phyloP scores from a whole-genome alignment of 2,888 invertebrate genomes.

The Byasa hedistus region DNA sequence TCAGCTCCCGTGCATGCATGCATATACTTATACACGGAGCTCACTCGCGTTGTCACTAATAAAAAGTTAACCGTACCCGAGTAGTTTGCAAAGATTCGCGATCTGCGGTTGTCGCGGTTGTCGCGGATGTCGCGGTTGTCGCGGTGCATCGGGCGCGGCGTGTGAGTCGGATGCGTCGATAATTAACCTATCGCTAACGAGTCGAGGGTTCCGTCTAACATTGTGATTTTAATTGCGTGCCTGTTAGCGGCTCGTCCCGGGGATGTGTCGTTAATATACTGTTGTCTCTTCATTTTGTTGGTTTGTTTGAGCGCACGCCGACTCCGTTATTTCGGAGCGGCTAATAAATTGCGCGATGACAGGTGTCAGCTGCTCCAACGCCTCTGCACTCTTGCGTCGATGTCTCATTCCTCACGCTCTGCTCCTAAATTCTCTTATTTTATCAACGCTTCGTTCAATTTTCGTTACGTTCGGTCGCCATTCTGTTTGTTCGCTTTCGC shows the following conservation, averaged over 20 bases:
- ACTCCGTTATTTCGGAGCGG: constrained; percentile 78
- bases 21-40: no score
- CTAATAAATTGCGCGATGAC: constrained; percentile 80
- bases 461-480: constrained; percentile 69
- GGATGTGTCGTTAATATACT: constrained; percentile 75
- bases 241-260: constrained; percentile 61
- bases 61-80: no score
- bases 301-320: constrained; percentile 70
- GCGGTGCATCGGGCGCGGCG: no score
- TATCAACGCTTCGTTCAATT: constrained; percentile 78
- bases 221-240: constrained; percentile 64
- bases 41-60: no score
- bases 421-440: constrained; percentile 79
- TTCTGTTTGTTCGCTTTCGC: constrained; percentile 68
- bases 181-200: constrained; percentile 18
- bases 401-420: constrained; percentile 79
- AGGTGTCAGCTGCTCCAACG: constrained; percentile 79
- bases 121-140: no score
- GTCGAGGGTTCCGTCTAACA: constrained; percentile 32
- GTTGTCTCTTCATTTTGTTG: constrained; percentile 71
- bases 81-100: no score
- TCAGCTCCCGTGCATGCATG: no score
- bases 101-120: no score
- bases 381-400: constrained; percentile 80
- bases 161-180: constrained; percentile 46